Evolutionary conservation across 1,140 invertebrate species (phyloP).

Genomic region (Papilio glaucus): DNA sequence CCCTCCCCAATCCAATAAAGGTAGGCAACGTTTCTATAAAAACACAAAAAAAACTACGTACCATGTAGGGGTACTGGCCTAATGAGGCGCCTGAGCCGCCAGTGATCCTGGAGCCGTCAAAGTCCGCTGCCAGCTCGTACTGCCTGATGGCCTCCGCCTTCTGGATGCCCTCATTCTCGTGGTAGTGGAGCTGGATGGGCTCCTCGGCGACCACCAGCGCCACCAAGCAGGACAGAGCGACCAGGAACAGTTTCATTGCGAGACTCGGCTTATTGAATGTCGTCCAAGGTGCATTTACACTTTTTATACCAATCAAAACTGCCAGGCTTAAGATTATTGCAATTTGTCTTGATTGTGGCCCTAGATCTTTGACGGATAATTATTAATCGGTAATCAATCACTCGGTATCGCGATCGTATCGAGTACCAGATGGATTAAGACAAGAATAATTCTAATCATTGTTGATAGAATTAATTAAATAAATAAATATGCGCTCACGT

Average conservation of each 20-base stretch:
- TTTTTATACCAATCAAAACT: background rate
- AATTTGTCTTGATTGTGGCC: background rate
- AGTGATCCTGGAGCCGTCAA: constrained; percentile 53
- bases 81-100: constrained; percentile 41
- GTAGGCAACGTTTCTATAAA: no score
- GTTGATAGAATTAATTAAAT: no score
- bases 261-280: background rate
- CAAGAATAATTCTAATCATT: no score
- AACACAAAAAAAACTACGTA: background rate
- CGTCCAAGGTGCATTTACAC: no score
- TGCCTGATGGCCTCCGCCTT: constrained; percentile 43
- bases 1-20: no score
- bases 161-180: constrained; percentile 48
- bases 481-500: no score
- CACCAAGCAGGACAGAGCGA: constrained; percentile 15
- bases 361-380: background rate
- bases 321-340: background rate
- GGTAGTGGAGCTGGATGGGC: constrained; percentile 48
- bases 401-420: no score
- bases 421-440: no score
- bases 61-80: background rate
- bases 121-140: constrained; percentile 45
- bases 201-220: constrained; percentile 28
- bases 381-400: no score
- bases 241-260: no score